Evolutionary conservation across 2,113 vertebrate species (phyloP).

Genomic region (Eira barbara): DNA sequence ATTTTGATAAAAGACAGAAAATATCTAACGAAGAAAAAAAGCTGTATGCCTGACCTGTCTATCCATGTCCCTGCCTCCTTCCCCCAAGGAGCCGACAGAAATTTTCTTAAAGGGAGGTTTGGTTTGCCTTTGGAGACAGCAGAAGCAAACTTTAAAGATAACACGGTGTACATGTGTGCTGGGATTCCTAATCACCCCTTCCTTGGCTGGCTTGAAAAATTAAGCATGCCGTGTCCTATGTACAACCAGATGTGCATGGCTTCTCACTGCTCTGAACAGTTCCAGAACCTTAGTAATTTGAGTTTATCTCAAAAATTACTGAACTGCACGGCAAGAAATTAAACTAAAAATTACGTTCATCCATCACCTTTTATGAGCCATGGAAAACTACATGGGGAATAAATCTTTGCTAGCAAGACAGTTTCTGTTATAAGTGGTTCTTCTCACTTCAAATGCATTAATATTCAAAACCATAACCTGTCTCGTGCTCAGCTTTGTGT

Average conservation of each 20-base stretch:
- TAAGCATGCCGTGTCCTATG: slow-evolving; percentile 11
- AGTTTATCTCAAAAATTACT: slow-evolving; percentile 82
- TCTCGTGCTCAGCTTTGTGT: slow-evolving; percentile 63
- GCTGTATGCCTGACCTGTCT: not conserved
- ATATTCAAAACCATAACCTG: slow-evolving; percentile 76
- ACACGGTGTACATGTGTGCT: not conserved
- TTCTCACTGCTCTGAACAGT: slow-evolving; percentile 69
- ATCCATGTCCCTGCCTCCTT: not conserved
- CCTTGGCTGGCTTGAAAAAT: slow-evolving; percentile 33
- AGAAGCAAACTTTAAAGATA: not conserved
- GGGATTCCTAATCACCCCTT: slow-evolving; percentile 8
- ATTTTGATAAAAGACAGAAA: not conserved
- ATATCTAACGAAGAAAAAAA: not conserved
- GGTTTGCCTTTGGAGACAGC: not conserved
- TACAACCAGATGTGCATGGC: slow-evolving; percentile 6
- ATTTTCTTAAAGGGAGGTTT: not conserved
- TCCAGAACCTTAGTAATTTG: slow-evolving; percentile 80
- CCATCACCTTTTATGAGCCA: slow-evolving; percentile 88
- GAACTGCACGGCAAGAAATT: slow-evolving; percentile 85
- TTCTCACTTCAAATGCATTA: slow-evolving; percentile 71
- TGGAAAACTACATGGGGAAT: slow-evolving; percentile 81
- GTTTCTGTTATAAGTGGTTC: slow-evolving; percentile 71
- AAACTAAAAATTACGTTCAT: slow-evolving; percentile 88
- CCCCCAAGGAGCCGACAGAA: not conserved
- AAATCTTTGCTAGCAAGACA: slow-evolving; percentile 80